Base-by-base conservation (phyloP, 2,888 invertebrate species). In the Andricus curvator region DNA sequence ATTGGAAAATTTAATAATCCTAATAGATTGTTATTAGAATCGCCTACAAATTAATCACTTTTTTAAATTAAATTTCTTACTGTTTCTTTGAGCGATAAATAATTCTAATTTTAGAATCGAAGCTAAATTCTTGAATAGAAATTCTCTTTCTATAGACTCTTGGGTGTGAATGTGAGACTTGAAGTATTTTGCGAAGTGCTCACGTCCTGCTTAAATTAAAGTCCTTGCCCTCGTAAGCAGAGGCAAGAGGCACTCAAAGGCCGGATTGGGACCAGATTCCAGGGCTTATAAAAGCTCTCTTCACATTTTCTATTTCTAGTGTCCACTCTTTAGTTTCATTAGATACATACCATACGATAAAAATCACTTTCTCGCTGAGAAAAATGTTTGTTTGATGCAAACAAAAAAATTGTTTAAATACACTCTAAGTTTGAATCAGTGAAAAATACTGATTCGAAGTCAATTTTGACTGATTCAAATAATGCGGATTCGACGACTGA, bases 161-260 rank as follows among this genome's bases (percentile, higher is more conserved):
- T 15, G 13, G 25, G 44, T 48, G 17, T 70, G 51, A 29, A 29
- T 29, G 25, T 20, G 4, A 51, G 8, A 20, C 20, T 37, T 51
- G n/a, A 56, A 51, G 33, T 20, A 56, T 74, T 74, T 56, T 37
- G 51, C 74, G 11, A 51, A 74, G 74, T 56, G 29, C 56, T 60
- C 56, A 74, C 56, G 56, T 74, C 74, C 74, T 74, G 74, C 33
- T 74, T 74, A 74, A 74, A 56, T 74, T 33, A 74, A 74, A 74
- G 74, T 60, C 74, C 74, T 74, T 56, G 74, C 74, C n/a, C 56
- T 9, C 33, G n/a, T 74, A 33, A 56, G 33, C 48, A 74, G 33
- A 56, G 33, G 33, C 74, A 20, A 74, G 56, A 56, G 74, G 74
- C 56, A 56, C 74, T 74, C 22, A n/a, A 74, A 56, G 56, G 51